Evolutionary conservation across 2,888 invertebrate genomes (phyloP), one percentile per base, ranked within the genome.

Genomic region (Drosophila silvestris): DNA sequence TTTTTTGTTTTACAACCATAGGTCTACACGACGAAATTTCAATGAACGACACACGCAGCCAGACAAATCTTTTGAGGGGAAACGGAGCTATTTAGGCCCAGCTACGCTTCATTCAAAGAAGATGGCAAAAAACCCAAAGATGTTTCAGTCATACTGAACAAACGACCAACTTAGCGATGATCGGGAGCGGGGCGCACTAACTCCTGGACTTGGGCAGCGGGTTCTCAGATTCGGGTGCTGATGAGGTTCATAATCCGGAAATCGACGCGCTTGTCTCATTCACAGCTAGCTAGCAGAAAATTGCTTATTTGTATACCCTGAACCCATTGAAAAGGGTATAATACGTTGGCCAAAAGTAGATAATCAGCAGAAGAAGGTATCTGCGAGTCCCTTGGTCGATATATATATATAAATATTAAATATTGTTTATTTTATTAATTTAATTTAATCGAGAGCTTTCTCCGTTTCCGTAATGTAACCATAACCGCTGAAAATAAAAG

Each of bases 41-140:
- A 80, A 77, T 77, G 79, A 63, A 71, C 57, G 50, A 35, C 58
- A 41, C 62, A 51, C 19, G 19, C 19, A 28, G 28, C 19, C 50
- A 1, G 60, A 44, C 78, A 73, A 63, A 56, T 14, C 5, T 35
- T 35, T 28, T 35, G n/a, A 5, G 26, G 60, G n/a, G 12, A 51
- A 26, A 35, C 5, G 35, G 51, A 12, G 53, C 12, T 37, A 2
- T 33, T 63, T 33, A 28, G 44, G 60, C 47, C 51, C 44, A 61
- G 52, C 54, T 54, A 41, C 28, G 67, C 58, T 81, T 74, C 85
- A 85, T 89, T 89, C 86, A 85, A 89, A 85, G 83, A 85, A 75
- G n/a, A 59, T 70, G 73, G 73, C 83, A 74, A 89, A 89, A 85
- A 89, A 89, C 85, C 85, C 90, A 89, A 22, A 60, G 57, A 60